Evolutionary conservation across 1,140 invertebrate genomes (phyloP).

Genomic region (Lordiphosa collinella): DNA sequence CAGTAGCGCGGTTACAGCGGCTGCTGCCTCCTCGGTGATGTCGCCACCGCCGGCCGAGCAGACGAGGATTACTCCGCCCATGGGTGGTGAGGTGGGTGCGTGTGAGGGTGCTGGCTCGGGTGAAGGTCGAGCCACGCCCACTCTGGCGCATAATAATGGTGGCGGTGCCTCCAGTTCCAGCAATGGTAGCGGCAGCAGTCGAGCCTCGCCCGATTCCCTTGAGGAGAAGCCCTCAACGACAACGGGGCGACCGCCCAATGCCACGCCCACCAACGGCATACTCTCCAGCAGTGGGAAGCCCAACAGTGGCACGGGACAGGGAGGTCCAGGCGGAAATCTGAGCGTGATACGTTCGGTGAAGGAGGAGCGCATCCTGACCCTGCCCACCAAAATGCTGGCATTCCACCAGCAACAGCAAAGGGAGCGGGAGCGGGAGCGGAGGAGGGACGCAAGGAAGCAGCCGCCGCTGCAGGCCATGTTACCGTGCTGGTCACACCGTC

Average conservation of each 20-base stretch:
- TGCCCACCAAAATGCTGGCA: slow-evolving; percentile 72
- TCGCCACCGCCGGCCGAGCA: slow-evolving; percentile 77
- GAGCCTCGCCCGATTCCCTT: slow-evolving; percentile 74
- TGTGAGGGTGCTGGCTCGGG: neutral
- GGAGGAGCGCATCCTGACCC: slow-evolving; percentile 67
- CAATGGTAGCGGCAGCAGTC: slow-evolving; percentile 66
- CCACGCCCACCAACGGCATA: slow-evolving; percentile 57
- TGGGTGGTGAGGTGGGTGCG: slow-evolving; percentile 17
- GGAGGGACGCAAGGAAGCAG: slow-evolving; percentile 61
- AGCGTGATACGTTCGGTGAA: slow-evolving; percentile 78
- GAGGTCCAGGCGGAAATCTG: slow-evolving; percentile 38
- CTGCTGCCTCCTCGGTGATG: slow-evolving; percentile 67
- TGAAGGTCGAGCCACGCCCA: no score
- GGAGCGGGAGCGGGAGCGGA: slow-evolving; percentile 55
- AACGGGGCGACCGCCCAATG: slow-evolving; percentile 26
- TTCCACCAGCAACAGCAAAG: slow-evolving; percentile 62
- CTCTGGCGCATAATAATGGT: slow-evolving; percentile 64
- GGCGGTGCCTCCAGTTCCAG: slow-evolving; percentile 46
- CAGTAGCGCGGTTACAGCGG: slow-evolving; percentile 53
- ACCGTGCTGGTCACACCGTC: slow-evolving; percentile 78
- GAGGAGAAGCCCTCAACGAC: slow-evolving; percentile 73
- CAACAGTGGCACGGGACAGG: neutral
- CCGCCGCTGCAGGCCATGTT: slow-evolving; percentile 80
- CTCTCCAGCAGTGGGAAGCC: slow-evolving; percentile 10
- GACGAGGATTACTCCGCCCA: slow-evolving; percentile 31